Base-by-base conservation (phyloP, 2,113 vertebrate genomes). In the Proteles cristata region DNA sequence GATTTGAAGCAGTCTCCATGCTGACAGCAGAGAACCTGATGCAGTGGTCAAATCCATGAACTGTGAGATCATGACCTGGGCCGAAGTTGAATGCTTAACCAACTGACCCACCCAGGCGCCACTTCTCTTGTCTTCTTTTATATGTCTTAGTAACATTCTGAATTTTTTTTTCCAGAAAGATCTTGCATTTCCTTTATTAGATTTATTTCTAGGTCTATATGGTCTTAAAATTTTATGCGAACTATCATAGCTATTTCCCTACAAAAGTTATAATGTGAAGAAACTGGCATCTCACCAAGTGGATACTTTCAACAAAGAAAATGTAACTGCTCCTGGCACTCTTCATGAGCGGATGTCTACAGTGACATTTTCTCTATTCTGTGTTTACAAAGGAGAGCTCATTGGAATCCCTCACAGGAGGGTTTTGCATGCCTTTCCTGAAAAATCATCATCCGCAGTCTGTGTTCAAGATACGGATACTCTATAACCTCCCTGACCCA, bases 161-260 rank as follows among this genome's bases (percentile, higher is more conserved):
- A 8, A 65, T 63, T 63, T 74, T 84, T 76, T 76, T 39, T 1
- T 28, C 82, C 61, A 90, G 39, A 69, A 97, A 71, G 33, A 69
- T 69, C 43, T 68, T 85, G 25, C 0, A 71, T 23, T 85, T 87
- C 14, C 43, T 93, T 87, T 71, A 69, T 73, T 90, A 89, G n/a
- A 89, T 94, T 94, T 90, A 92, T 95, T 94, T 39, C 74, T 94
- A 31, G 7, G 23, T 68, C 90, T 28, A 88, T 81, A 66, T 0
- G 4, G 21, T 85, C 81, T 82, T 86, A 97, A 96, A 69, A 86
- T 93, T 96, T 86, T 86, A 90, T 89, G 43, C 26, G 76, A 76
- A 68, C 3, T 6, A 33, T 74, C 65, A 85, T 10, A 53, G 83
- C 80, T 66, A 53, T 87, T 95, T 94, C 35, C 66, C 45, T 90